Base-by-base conservation (phyloP, 2,113 vertebrate genomes). In the Neolamprologus toae region DNA sequence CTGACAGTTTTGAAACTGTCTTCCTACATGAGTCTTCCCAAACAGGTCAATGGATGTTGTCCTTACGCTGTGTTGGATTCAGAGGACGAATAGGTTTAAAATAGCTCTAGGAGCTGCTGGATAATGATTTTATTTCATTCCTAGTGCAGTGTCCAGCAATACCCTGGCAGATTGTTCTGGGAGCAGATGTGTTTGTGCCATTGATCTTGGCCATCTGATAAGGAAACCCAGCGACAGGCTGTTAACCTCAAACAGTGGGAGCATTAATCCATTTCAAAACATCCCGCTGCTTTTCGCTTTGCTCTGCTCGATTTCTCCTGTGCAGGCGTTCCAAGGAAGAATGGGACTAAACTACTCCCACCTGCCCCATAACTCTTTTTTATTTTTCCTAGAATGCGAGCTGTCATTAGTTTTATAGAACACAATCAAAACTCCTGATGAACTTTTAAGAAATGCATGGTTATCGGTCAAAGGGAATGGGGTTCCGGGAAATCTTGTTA, bases 121-220 rank as follows among this genome's bases (percentile, higher is more conserved):
- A 83, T 89, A 92, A 90, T 91, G 94, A 92, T 93, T 95, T 93
- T 84, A 92, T 95, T 93, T 93, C 88, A 86, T 88, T 82, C 49
- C 49, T 33, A 9, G 80, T 55, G 82, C 89, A n/a, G 86, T 51
- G 91, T 89, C 87, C 84, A 40, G 88, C 83, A n/a, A 80, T 86
- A 76, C 80, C 84, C n/a, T 14, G 82, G 88, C 88, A 90, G 89
- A 91, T 84, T 83, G 87, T 86, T 87, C 47, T 81, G 40, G 83
- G 88, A 90, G 82, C 80, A 78, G 86, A 92, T 90, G 92, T 93
- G 93, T 96, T 95, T 94, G 91, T 93, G 81, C 86, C 93, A 96
- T 96, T 94, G 95, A 96, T 96, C 93, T 90, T 35, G 55, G 92
- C 90, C 91, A 86, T 94, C 92, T 92, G 96, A 96, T 96, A 95